A percentile compares a stretch with the other conserved stretches of the same genome.
These are phyloP conservation scores for Apodemus sylvaticus DNA, from an alignment of 2,113 vertebrate species.

Conservation along the genomic window DNA sequence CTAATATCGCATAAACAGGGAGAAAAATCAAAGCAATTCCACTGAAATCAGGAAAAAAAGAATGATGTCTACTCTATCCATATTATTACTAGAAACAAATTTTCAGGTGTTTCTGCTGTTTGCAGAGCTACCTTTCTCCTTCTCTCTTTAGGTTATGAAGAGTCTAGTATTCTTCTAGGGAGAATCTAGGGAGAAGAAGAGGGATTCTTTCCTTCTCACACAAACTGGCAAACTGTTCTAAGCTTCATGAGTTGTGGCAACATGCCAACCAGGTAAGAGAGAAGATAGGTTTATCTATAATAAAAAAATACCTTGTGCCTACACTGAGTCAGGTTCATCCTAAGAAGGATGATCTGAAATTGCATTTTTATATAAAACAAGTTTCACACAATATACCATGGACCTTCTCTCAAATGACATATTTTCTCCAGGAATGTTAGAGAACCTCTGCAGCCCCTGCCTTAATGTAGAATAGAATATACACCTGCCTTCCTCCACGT, in stretches of 20 bases:
- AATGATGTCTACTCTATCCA: too few species aligned
- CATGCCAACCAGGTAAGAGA: not conserved
- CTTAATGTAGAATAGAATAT: too few species aligned
- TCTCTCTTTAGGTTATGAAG: not conserved
- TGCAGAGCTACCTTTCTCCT: not conserved
- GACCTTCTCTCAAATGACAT: not conserved
- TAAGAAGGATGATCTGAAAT: not conserved
- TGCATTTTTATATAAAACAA: not conserved
- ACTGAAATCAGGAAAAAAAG: too few species aligned
- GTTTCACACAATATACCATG: not conserved
- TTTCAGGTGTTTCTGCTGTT: not conserved
- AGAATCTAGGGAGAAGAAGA: not conserved
- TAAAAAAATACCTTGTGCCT: not conserved
- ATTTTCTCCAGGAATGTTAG: not conserved
- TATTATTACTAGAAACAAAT: not conserved
- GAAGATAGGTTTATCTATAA: not conserved
- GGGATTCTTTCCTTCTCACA: not conserved
- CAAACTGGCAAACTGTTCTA: too few species aligned
- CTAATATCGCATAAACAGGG: too few species aligned
- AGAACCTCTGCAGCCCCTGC: not conserved
- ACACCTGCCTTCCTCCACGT: too few species aligned
- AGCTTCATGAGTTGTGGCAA: not conserved
- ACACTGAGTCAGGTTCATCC: not conserved
- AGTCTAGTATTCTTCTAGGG: not conserved
- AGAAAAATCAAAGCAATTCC: too few species aligned